Conservation (phyloP, 2,888 invertebrate genomes). For the Brachypterus glaber region DNA sequence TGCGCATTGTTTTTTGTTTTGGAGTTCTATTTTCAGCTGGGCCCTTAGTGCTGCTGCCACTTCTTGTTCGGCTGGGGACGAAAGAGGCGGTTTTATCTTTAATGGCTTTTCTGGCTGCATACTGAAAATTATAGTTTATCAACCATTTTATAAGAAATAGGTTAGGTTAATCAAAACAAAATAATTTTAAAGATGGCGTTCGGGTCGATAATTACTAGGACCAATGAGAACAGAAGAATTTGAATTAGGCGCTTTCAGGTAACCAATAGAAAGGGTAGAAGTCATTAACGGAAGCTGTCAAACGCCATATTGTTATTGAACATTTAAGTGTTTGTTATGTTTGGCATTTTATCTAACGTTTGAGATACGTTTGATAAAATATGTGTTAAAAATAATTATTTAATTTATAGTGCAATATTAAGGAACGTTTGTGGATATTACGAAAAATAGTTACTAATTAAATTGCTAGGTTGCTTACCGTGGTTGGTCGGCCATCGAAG, state of each 20-base stretch:
- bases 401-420: not conserved
- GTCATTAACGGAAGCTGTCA: conserved; percentile 11
- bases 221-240: not conserved
- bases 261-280: not conserved
- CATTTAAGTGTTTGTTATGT: conserved; percentile 20
- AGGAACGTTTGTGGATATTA: not conserved
- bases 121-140: too few species aligned
- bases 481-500: conserved; percentile 65
- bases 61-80: conserved; percentile 12
- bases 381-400: not conserved
- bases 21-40: conserved; percentile 54
- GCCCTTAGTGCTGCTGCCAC: conserved; percentile 32
- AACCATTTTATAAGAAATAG: not conserved
- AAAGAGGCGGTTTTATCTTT: not conserved
- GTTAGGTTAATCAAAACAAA: not conserved
- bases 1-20: conserved; percentile 51
- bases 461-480: conserved; percentile 45
- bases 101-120: conserved; percentile 1
- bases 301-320: conserved; percentile 13
- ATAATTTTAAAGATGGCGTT: not conserved
- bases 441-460: not conserved
- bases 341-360: conserved; percentile 5
- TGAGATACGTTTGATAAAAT: conserved; percentile 1
- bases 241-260: not conserved
- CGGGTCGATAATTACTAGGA: too few species aligned